Evolutionary conservation across 2,113 vertebrate species (phyloP), one percentile per base, ranked within the genome.

Genomic region (Gobius niger): DNA sequence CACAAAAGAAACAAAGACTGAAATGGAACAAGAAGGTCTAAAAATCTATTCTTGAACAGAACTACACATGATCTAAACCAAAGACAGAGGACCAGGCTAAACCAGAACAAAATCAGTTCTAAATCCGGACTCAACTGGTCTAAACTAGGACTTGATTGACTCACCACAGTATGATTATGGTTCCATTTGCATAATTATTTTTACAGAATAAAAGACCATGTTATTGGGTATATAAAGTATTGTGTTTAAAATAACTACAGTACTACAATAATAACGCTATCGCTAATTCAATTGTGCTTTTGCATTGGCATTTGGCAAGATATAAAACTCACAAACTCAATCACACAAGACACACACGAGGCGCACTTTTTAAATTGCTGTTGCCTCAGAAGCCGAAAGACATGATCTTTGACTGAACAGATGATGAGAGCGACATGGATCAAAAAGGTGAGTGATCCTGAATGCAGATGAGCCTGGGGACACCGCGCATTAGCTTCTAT

Each of bases 401-500:
- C 3, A 34, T 34, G 24, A 34, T 34, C 24, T 34, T 34, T 34
- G 24, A 34, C 24, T 34, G 24, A 34, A 34, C 3, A 49, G 13
- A 49, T n/a, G 15, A n/a, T n/a, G 15, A 51, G 49, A 51, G 50
- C 7, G 16, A 6, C 11, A 4, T 65, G 9, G 13, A 52, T n/a
- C 8, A 51, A 62, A 24, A 46, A 13, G 10, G 14, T 63, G 15
- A 65, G 15, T 49, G 46, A 46, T 14, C 14, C 3, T 44, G 15
- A 63, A 71, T 34, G 49, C 4, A 50, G 13, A 72, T 18, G 15
- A 61, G 13, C 11, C 16, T 67, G 24, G 34, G 46, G 19, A 51
- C 41, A 16, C 4, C 6, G 8, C 6, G 8, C 16, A 61, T 54
- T 54, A 54, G 62, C 24, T 42, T 12, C 24, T 44, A 34, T 34